Conservation (phyloP, 2,113 vertebrate species). For the Malurus melanocephalus region DNA sequence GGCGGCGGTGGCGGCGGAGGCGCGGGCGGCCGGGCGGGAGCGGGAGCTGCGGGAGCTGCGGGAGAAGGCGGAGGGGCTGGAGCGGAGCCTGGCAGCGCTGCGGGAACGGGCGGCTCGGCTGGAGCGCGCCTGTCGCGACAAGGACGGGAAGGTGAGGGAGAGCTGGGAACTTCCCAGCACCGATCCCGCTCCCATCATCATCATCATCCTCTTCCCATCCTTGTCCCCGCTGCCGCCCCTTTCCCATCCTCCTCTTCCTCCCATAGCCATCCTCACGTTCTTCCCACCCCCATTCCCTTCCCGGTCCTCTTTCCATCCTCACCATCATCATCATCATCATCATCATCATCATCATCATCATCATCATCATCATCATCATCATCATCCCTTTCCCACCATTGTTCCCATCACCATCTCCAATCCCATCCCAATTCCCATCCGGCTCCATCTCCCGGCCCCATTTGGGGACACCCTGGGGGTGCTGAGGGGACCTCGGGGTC, state of each 20-base stretch:
- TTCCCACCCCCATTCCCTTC: not conserved
- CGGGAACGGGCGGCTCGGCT: not conserved
- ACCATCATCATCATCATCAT: not conserved
- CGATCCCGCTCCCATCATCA: accelerated
- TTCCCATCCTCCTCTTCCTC: not conserved
- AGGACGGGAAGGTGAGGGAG: slow-evolving; percentile 60
- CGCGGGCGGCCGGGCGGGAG: not conserved
- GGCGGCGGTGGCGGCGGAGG: not conserved
- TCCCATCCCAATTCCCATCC: not conserved
- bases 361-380: not conserved
- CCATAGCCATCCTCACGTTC: not conserved
- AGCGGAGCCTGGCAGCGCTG: not conserved
- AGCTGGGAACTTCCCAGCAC: not conserved
- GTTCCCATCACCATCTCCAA: not conserved
- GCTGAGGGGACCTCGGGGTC: too few species aligned
- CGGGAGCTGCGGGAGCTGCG: slow-evolving; percentile 41
- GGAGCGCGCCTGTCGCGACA: slow-evolving; percentile 51
- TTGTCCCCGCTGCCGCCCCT: accelerated
- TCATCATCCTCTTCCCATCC: not conserved
- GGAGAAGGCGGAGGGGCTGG: not conserved
- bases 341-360: too few species aligned
- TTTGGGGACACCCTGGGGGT: not conserved
- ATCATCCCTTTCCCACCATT: accelerated
- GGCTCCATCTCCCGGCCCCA: not conserved
- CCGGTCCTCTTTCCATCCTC: not conserved